Evolutionary conservation across 2,888 invertebrate species (phyloP), one percentile per base, ranked within the genome.

Genomic region (Leucoptera coffeella): DNA sequence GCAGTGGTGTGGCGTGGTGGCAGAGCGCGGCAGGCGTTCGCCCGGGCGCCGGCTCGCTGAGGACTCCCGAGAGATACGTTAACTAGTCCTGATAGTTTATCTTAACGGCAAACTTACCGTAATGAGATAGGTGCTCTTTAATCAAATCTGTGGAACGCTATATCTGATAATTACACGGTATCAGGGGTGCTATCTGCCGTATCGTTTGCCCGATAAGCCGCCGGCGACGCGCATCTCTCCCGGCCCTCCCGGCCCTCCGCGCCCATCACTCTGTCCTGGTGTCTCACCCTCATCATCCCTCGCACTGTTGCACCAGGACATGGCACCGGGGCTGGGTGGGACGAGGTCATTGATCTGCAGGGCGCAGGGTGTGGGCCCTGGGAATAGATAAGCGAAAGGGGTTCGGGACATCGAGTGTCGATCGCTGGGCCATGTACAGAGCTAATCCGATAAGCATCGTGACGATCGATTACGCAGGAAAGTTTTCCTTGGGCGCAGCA

Each of bases 101-200:
- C 33, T 29, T 15, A 13, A 15, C 21, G 24, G 15, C 13, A 15
- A 21, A n/a, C 25, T 14, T n/a, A n/a, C n/a, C 22, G 47, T 51
- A 56, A 50, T 52, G 56, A 54, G 52, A 52, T 49, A 52, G 43
- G 43, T 44, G 44, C 53, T 59, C 55, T 12, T 54, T 59, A 59
- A 64, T 64, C 60, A 59, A 61, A 61, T 61, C 61, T 62, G 47
- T 47, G 38, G 41, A n/a, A 45, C 43, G 47, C 45, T 54, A 45
- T 64, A 64, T 62, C 65, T 60, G 64, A 65, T 64, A 64, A 62
- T 61, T 60, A 56, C 42, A 43, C 40, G 40, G 39, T 64, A 64
- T 61, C 64, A 42, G 47, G 59, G 59, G 56, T 55, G 52, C 44
- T 58, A 56, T 56, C 56, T 26, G 50, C 47, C 47, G 45, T 55